phyloP scores from a whole-genome alignment of 2,888 invertebrate genomes.

The Cantharis lateralis region DNA sequence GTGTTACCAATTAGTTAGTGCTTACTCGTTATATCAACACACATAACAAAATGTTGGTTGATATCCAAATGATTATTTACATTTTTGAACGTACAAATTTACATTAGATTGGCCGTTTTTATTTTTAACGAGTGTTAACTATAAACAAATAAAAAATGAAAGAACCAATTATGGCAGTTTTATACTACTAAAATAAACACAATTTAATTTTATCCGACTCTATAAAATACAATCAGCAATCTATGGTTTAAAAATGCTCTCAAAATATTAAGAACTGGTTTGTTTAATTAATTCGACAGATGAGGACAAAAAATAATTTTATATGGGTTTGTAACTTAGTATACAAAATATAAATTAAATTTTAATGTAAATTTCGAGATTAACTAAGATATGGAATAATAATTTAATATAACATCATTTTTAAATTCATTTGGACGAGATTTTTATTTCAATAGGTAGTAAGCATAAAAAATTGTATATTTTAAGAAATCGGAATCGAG shows the following conservation, averaged over 20 bases:
- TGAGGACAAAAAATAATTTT: neutral
- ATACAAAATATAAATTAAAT: neutral
- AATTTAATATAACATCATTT: conserved; percentile 1
- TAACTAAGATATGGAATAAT: neutral
- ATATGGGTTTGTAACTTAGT: neutral
- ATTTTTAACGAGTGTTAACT: conserved; percentile 25
- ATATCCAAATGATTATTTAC: conserved; percentile 24
- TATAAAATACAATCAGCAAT: neutral
- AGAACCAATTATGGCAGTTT: conserved; percentile 10
- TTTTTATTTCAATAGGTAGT: neutral
- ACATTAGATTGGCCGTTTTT: conserved; percentile 31
- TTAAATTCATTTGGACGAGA: neutral
- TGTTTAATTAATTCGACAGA: conserved; percentile 2
- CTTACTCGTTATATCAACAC: conserved; percentile 49
- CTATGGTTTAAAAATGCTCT: neutral
- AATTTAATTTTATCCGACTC: neutral
- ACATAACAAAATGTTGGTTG: conserved; percentile 31
- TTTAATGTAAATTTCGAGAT: neutral
- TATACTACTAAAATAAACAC: neutral
- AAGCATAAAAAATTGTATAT: neutral
- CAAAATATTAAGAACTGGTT: conserved; percentile 1
- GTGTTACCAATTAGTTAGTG: conserved; percentile 53
- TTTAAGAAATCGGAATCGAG: neutral
- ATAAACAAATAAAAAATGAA: conserved; percentile 12
- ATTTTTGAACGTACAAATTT: conserved; percentile 27